phyloP scores from a whole-genome alignment of 2,113 vertebrate genomes.

The Alosa alosa region DNA sequence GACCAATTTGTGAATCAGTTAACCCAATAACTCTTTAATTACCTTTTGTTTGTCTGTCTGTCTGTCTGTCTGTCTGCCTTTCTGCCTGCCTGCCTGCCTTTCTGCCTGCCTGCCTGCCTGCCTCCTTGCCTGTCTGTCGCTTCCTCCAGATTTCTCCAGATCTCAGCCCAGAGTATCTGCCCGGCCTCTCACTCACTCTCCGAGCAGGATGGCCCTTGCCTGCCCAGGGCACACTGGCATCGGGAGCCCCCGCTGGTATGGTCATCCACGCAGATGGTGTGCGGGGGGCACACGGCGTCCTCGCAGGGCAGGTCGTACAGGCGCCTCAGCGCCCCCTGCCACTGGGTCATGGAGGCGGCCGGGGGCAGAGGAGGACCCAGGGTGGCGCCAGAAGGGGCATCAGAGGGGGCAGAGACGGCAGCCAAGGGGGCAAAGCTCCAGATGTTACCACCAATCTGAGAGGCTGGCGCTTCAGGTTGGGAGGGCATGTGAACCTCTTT shows the following conservation, averaged over 20 bases:
- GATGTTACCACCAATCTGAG: neutral
- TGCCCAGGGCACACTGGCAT: conserved; percentile 77
- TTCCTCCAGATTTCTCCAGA: neutral
- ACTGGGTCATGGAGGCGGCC: neutral
- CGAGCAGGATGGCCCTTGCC: conserved; percentile 66
- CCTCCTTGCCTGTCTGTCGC: neutral
- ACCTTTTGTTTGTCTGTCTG: neutral
- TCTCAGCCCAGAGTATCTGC: too few species aligned
- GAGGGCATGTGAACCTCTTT: neutral
- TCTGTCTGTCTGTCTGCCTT: neutral
- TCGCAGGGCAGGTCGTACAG: conserved; percentile 70
- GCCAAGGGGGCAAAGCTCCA: neutral
- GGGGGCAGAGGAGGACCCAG: neutral
- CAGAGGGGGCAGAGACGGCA: neutral
- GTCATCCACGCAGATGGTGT: conserved; percentile 79
- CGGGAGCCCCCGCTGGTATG: conserved; percentile 68
- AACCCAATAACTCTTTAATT: neutral
- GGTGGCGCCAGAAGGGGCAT: neutral
- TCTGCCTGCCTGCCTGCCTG: too few species aligned
- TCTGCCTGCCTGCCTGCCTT: too few species aligned
- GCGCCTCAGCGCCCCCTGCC: neutral
- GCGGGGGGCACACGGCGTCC: conserved; percentile 68
- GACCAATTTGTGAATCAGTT: neutral
- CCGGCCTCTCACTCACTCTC: conserved; percentile 60
- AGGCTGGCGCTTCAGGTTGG: neutral